phyloP scores from a whole-genome alignment of 2,888 invertebrate genomes.

The Epinotia bilunana region DNA sequence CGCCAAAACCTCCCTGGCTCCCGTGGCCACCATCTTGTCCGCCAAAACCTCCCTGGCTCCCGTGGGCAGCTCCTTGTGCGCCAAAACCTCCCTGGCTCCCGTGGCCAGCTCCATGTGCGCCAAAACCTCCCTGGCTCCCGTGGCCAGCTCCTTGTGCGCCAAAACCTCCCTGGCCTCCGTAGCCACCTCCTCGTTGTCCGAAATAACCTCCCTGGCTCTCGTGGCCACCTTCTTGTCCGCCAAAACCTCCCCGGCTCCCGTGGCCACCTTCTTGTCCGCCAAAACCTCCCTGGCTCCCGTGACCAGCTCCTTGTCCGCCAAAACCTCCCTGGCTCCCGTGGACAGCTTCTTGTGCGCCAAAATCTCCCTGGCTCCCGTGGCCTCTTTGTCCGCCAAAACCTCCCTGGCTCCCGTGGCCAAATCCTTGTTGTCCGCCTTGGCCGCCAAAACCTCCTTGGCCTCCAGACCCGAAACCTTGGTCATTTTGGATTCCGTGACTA shows the following conservation, averaged over 20 bases:
- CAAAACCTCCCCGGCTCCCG: too few species aligned
- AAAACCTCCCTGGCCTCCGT: constrained; percentile 4
- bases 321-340: not conserved
- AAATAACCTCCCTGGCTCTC: not conserved
- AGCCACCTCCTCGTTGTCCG: not conserved
- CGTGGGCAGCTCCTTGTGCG: too few species aligned
- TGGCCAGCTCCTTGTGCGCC: not conserved
- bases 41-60: too few species aligned
- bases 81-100: too few species aligned
- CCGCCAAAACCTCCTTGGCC: constrained; percentile 32
- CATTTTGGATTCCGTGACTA: constrained; percentile 26
- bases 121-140: not conserved
- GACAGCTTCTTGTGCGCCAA: not conserved
- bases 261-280: too few species aligned
- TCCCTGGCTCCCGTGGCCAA: too few species aligned
- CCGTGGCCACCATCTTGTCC: not conserved
- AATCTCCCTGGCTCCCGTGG: constrained; percentile 2
- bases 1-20: constrained; percentile 10
- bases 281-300: too few species aligned
- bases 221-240: not conserved
- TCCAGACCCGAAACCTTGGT: constrained; percentile 16
- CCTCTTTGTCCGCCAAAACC: too few species aligned
- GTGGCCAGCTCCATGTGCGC: not conserved
- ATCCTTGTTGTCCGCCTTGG: not conserved
- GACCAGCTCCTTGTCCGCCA: not conserved